Conservation (phyloP, 2,888 invertebrate genomes). For the Lithophane socia region DNA sequence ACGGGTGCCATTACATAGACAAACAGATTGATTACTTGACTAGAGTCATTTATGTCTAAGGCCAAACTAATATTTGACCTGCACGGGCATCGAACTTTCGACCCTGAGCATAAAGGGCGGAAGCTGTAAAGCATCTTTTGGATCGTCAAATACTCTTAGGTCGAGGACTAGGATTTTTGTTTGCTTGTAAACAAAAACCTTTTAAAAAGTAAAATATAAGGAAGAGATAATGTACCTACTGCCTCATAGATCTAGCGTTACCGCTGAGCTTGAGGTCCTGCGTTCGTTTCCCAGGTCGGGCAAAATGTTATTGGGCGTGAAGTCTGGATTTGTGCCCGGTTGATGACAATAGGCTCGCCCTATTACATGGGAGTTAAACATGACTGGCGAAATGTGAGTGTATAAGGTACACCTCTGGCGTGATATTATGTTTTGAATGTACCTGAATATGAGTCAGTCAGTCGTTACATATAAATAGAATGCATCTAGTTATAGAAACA, state of each 20-base stretch:
- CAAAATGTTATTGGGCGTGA: background rate
- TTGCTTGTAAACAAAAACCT: background rate
- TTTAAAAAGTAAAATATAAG: conserved; percentile 4
- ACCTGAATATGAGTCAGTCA: background rate
- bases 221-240: background rate
- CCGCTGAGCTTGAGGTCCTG: background rate
- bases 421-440: background rate
- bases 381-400: background rate
- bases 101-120: conserved; percentile 25
- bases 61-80: conserved; percentile 50
- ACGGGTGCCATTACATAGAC: conserved; percentile 40
- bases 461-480: background rate
- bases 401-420: background rate
- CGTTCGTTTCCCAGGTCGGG: background rate
- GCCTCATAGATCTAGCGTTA: background rate
- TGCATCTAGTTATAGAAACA: background rate
- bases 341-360: background rate
- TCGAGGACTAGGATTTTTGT: background rate
- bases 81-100: conserved; percentile 34
- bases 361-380: background rate
- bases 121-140: conserved; percentile 17
- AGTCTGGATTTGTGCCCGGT: background rate
- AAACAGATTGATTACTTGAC: conserved; percentile 45
- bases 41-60: conserved; percentile 15
- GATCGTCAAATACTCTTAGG: conserved; percentile 7